These are phyloP conservation scores for Sitta carolinensis DNA, from an alignment of 2,797 vertebrate genomes.

Conservation along the genomic window DNA sequence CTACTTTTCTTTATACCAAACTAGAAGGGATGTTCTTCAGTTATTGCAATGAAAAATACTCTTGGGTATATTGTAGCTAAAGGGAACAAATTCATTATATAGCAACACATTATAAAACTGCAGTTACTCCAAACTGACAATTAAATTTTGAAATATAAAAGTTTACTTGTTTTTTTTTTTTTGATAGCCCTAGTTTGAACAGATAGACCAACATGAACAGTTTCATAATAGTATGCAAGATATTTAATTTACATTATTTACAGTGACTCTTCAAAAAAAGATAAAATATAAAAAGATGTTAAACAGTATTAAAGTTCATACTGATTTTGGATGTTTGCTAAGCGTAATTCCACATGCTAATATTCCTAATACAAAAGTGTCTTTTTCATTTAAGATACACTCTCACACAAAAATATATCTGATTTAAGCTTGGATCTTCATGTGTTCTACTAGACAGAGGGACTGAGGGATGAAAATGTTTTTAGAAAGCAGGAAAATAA, in stretches of 20 bases:
- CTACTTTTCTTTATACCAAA: background rate
- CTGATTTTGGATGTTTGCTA: background rate
- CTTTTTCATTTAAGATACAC: background rate
- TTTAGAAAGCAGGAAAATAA: background rate
- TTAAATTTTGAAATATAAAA: background rate
- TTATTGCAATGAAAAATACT: slow-evolving; percentile 32
- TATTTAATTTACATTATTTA: background rate
- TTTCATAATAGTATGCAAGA: background rate
- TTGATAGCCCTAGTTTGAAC: background rate
- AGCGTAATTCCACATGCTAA: background rate
- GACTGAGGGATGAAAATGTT: background rate
- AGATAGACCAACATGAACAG: background rate
- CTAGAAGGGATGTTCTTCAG: slow-evolving; percentile 10
- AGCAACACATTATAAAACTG: background rate
- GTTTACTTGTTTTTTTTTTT: background rate
- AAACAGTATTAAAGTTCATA: background rate
- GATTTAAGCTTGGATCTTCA: background rate
- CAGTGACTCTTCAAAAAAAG: background rate
- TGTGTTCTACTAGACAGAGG: background rate
- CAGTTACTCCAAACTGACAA: background rate
- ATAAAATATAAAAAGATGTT: background rate
- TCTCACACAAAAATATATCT: background rate
- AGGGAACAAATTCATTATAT: background rate
- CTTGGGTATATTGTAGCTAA: background rate
- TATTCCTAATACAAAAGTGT: background rate